Base-by-base conservation (phyloP, 2,888 invertebrate genomes). In the Drosophila kambysellisi region DNA sequence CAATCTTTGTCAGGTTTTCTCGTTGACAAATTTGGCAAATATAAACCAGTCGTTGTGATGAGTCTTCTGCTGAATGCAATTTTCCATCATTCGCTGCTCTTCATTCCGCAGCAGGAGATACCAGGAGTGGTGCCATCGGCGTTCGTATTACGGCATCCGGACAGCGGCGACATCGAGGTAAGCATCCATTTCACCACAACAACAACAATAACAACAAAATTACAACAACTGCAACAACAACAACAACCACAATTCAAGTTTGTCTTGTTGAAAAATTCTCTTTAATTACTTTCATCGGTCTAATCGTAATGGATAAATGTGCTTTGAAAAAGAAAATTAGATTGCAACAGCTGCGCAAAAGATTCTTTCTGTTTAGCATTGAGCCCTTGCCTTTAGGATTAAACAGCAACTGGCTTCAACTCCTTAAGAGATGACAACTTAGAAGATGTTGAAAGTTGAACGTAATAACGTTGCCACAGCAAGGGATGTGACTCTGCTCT, bases 1-100 rank as follows among this genome's bases (percentile, higher is more conserved):
- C 37, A 35, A 12, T 37, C 12, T 15, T 61, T 66, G 94, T 94
- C 93, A 96, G 97, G 97, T 76, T 96, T 96, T 92, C 94, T 98
- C 79, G 97, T 97, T 71, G 98, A 98, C 93, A 97, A 96, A 93
- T 96, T 97, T 90, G 97, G 97, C 61, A 96, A 96, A 92, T 98
- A 97, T 93, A 97, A 97, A 91, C 95, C 96, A 0, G 96, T 97
- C 32, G 96, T 98, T 69, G 95, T 97, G 77, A 94, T 96, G 67
- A 96, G 97, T 67, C 94, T 97, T 79, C 94, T 97, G 66, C 93
- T 97, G 74, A 96, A 97, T 85, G 97, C 97, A 7, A 94, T 96
- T 3, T 96, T 97, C 83, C 97, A 97, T 92, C 96, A 97, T 91
- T 95, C 96, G 5, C 93, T 98, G 83, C 94, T 97, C 59, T 94